Percentiles rank a stretch among this genome's conserved stretches.
Conservation (phyloP, 1,140 invertebrate genomes). For the Pseudoatta argentina region DNA sequence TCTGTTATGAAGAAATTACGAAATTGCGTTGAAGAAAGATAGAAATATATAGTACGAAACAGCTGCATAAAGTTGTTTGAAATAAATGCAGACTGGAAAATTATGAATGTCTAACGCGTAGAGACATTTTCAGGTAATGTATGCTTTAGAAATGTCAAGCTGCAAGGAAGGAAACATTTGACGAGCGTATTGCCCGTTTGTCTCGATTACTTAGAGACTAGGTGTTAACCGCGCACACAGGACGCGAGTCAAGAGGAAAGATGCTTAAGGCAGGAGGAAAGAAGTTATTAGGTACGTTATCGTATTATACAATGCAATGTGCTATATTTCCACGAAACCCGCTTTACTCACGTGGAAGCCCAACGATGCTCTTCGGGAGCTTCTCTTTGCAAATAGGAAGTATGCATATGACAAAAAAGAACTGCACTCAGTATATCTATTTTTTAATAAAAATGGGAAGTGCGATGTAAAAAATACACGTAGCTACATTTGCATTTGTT, state of each 20-base stretch:
- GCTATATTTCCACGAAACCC: conserved; percentile 58
- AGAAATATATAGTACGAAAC: not conserved
- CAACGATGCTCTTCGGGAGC: conserved; percentile 65
- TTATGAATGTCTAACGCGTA: conserved; percentile 38
- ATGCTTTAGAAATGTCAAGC: conserved; percentile 4
- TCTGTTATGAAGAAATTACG: not conserved
- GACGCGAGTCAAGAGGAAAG: not conserved
- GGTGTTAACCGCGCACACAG: not conserved
- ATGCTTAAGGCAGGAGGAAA: conserved; percentile 6
- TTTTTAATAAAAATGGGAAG: conserved; percentile 30
- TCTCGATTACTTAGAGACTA: conserved; percentile 41
- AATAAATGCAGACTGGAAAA: conserved; percentile 6
- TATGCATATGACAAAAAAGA: conserved; percentile 22
- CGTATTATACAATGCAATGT: conserved; percentile 50
- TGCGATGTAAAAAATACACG: not conserved
- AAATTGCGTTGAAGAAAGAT: not conserved
- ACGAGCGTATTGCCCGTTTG: conserved; percentile 33
- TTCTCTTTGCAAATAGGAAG: conserved; percentile 2
- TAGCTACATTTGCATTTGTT: not conserved
- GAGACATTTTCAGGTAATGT: conserved; percentile 9
- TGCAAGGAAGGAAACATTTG: conserved; percentile 17
- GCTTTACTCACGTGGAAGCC: conserved; percentile 69
- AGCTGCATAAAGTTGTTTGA: not conserved
- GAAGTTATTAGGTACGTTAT: conserved; percentile 41
- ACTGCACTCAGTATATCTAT: not conserved